These are phyloP conservation scores for Eciton burchellii DNA, from an alignment of 1,140 invertebrate species.

Conservation along the genomic window DNA sequence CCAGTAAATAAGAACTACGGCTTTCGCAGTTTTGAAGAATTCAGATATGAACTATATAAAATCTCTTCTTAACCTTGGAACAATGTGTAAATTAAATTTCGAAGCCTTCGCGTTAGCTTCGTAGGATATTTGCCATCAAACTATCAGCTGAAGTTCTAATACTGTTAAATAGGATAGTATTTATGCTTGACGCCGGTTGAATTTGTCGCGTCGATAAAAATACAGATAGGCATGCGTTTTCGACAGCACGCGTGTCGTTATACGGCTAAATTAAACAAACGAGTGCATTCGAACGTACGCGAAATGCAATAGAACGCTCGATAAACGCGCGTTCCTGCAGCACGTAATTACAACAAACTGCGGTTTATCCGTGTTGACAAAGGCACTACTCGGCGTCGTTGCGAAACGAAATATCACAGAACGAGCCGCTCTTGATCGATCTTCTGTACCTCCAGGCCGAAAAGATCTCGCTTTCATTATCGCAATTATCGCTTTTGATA, in stretches of 20 bases:
- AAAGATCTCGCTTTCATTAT: neutral
- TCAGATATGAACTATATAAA: neutral
- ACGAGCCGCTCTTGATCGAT: conserved; percentile 12
- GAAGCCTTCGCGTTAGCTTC: neutral
- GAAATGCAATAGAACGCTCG: conserved; percentile 47
- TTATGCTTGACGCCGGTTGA: conserved; percentile 8
- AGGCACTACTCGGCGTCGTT: conserved; percentile 26
- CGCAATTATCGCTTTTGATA: conserved; percentile 32
- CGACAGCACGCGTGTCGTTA: neutral
- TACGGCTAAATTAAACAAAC: conserved; percentile 32
- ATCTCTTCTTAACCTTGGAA: no score
- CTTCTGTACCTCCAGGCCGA: neutral
- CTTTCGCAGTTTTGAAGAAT: neutral
- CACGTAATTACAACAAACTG: conserved; percentile 53
- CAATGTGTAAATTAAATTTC: conserved; percentile 2
- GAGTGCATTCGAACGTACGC: conserved; percentile 17
- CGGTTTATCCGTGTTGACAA: conserved; percentile 44
- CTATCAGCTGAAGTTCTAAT: conserved; percentile 30
- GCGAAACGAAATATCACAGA: conserved; percentile 46
- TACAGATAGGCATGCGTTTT: conserved; percentile 24
- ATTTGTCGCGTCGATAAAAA: conserved; percentile 29
- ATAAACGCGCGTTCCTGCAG: conserved; percentile 27
- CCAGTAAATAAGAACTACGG: neutral
- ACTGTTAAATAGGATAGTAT: conserved; percentile 10
- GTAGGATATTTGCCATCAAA: neutral